Evolutionary conservation across 1,140 invertebrate genomes (phyloP), one percentile per base, ranked within the genome.

Genomic region (Apis florea): DNA sequence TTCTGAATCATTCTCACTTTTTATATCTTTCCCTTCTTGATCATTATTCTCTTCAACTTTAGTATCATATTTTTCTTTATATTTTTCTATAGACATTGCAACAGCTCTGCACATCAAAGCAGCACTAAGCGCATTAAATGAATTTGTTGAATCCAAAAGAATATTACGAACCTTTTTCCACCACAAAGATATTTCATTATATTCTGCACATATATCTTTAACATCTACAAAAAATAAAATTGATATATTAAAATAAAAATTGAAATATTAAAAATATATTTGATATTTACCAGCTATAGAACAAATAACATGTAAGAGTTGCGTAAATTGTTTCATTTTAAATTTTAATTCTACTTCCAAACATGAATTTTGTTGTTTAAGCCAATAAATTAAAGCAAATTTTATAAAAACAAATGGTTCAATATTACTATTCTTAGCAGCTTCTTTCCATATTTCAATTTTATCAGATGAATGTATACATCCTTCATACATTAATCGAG

Each of bases 41-140:
- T 71, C 87, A 83, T 90, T 90, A 75, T 89, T 84, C 31, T 89
- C 89, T 53, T 88, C 87, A 4, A 47, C 64, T 40, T 89, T 77
- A 49, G 79, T 79, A 31, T 54, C 47, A n/a, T 89, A 77, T 73
- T 82, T 85, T 79, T 95, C 94, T 79, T 90, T 93, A 82, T 92
- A 90, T 53, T 90, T 94, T 84, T 96, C 94, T 26, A 95, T 88
- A 26, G 89, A 93, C 56, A 94, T 91, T 51, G 95, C 95, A n/a
- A 97, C 96, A 47, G 95, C 95, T 91, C 96, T 95, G 90, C 97
- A 97, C 19, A 96, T 94, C 90, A 97, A 95, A 13, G 97, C 96
- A 19, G 96, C 96, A 40, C 96, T 96, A 87, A 97, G 93, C 12
- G 96, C 96, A 83, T 95, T 95, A 82, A 97, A 95, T 47, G 96